A percentile compares a stretch with the other conserved stretches of the same genome.
phyloP scores from a whole-genome alignment of 2,797 vertebrate species.

The Ateles fusciceps region DNA sequence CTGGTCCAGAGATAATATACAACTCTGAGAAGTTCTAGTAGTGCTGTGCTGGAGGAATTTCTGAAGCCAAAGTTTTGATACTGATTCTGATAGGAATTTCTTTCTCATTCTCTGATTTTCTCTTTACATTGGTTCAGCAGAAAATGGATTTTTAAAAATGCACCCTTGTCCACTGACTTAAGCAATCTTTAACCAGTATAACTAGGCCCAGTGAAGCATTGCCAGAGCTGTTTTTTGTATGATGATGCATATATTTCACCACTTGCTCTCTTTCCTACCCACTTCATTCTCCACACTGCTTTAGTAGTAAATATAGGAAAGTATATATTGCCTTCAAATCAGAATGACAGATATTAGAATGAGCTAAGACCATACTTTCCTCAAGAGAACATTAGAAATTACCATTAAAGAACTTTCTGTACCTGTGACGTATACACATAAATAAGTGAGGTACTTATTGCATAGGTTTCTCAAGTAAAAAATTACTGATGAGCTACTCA shows the following conservation, averaged over 20 bases:
- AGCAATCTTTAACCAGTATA: conserved; percentile 47
- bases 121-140: conserved; percentile 53
- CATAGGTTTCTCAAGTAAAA: neutral
- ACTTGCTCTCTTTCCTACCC: neutral
- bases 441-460: neutral
- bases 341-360: neutral
- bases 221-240: neutral
- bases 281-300: neutral
- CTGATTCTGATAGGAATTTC: neutral
- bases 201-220: conserved; percentile 31
- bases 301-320: neutral
- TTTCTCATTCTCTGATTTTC: neutral
- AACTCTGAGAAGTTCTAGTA: neutral
- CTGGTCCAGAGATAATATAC: neutral
- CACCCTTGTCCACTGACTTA: conserved; percentile 44
- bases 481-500: neutral
- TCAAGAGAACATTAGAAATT: neutral
- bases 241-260: neutral
- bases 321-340: neutral
- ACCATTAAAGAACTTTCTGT: neutral
- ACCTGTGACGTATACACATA: neutral
- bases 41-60: neutral
- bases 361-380: neutral
- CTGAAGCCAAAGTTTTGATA: neutral
- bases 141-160: conserved; percentile 24